Base-by-base conservation (phyloP, 1,140 invertebrate genomes). In the Philaenus spumarius region DNA sequence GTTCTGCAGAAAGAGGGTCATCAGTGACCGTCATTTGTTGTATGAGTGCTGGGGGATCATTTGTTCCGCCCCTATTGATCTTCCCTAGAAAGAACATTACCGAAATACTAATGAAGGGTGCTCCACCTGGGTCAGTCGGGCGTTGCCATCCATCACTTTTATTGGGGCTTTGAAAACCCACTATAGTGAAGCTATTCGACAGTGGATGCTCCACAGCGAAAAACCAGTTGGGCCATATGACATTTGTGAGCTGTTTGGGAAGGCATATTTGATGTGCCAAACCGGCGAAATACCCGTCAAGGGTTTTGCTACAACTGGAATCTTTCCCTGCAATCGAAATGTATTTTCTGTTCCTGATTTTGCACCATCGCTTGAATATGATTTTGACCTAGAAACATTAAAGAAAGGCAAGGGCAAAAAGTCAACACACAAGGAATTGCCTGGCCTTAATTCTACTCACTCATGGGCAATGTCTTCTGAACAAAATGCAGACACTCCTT, bases 141-240 rank as follows among this genome's bases (percentile, higher is more conserved):
- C n/a, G 45, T 68, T 68, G 9, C 48, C 72, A 11, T 69, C 73
- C 55, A 54, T 68, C 35, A 53, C 66, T 11, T 67, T 73, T 40
- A 70, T 73, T 63, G 71, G 70, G 48, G 69, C 72, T 48, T 58
- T 75, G 3, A 72, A 71, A 67, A 37, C 66, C 58, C 65, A 65
- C 14, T 75, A 71, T 48, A 61, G 64, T 30, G 64, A 56, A 47
- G 37, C 43, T 48, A 20, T 15, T 22, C 12, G 17, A 22, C 17
- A 20, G 2, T 48, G 42, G 42, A 11, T 45, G 42, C 6, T 6
- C 5, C 7, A 45, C 6, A 9, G 17, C 17, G 7, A 12, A 17
- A 7, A 7, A 15, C 6, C 6, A 45, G 17, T 17, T 19, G 19
- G 7, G 6, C 42, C 6, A 45, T 9, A 15, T 6, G 7, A 45